Percentiles rank a stretch among this genome's conserved stretches.
Evolutionary conservation across 2,888 invertebrate genomes (phyloP).

Genomic region (Malthinus flaveolus): DNA sequence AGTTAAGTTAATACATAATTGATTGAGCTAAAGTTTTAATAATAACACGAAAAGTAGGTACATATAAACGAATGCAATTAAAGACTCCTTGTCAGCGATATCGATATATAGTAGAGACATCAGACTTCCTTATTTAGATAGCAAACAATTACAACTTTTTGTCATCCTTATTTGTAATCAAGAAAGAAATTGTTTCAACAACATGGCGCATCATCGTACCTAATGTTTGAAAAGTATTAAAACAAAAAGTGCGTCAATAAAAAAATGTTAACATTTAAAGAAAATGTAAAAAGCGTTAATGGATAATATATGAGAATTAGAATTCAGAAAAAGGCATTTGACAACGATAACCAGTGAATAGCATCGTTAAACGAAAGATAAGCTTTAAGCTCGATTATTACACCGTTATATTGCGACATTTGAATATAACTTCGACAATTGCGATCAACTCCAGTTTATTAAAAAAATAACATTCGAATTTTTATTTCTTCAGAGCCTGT

Average conservation of each 20-base stretch:
- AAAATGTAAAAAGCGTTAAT: conserved; percentile 22
- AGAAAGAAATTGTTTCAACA: not conserved
- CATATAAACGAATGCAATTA: too few species aligned
- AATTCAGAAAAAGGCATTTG: conserved; percentile 40
- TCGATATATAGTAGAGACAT: not conserved
- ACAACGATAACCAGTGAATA: conserved; percentile 41
- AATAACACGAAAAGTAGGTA: too few species aligned
- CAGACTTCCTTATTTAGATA: conserved; percentile 1
- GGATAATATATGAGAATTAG: conserved; percentile 33
- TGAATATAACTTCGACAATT: conserved; percentile 45
- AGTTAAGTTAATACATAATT: too few species aligned
- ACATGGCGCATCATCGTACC: conserved; percentile 17
- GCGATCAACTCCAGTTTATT: conserved; percentile 30
- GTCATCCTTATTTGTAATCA: conserved; percentile 1
- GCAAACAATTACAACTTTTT: conserved; percentile 1
- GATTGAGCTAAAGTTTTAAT: too few species aligned
- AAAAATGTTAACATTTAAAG: conserved; percentile 22
- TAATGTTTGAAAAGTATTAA: conserved; percentile 1
- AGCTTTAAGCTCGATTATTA: conserved; percentile 44
- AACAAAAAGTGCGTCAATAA: conserved; percentile 16
- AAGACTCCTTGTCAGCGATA: not conserved
- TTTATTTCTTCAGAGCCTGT: not conserved
- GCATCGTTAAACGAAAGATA: conserved; percentile 47
- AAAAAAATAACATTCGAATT: not conserved
- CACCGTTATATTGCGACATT: conserved; percentile 47